Evolutionary conservation across 2,797 vertebrate species (phyloP), one percentile per base, ranked within the genome.

Genomic region (Gadopsis bispinosus): DNA sequence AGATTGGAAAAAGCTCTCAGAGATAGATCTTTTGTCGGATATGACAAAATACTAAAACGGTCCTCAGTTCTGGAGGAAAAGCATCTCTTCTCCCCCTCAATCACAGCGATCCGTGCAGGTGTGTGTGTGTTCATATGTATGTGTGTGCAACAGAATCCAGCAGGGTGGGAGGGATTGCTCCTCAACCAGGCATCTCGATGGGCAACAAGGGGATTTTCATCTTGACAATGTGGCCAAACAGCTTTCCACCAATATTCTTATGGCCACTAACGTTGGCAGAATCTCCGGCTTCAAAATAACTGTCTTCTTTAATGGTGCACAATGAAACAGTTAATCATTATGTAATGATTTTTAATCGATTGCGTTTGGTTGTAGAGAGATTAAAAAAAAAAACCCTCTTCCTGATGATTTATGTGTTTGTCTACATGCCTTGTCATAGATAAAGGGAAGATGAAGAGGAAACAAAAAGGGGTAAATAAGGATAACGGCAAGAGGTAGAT

Each of bases 161-260:
- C 83, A 76, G 81, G 88, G 75, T 88, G 86, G 88, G 87, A 88
- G 87, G 85, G 80, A 83, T 79, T 75, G 86, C 84, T 87, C 76
- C 80, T 89, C 78, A 83, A 61, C 79, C 73, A 65, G 74, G 85
- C 79, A 86, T 85, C 85, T 87, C 48, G 47, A 84, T 85, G 79
- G 87, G 89, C 71, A 90, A 85, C 83, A 70, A 75, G 84, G 80
- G 90, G 85, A 71, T 89, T 90, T 90, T 87, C 72, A 83, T 91
- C 75, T 78, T 79, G 81, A 87, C 86, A 87, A 69, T 83, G 84
- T 88, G 85, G 71, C 78, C 72, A 81, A 89, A 89, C 84, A 80
- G 81, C 80, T 91, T 85, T 71, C 65, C 77, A 86, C 89, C 62
- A 41, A 81, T 87, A 79, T 76, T 83, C 63, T 69, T 61, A 58